Conservation (phyloP, 2,113 vertebrate species). For the Oenanthe melanoleuca region DNA sequence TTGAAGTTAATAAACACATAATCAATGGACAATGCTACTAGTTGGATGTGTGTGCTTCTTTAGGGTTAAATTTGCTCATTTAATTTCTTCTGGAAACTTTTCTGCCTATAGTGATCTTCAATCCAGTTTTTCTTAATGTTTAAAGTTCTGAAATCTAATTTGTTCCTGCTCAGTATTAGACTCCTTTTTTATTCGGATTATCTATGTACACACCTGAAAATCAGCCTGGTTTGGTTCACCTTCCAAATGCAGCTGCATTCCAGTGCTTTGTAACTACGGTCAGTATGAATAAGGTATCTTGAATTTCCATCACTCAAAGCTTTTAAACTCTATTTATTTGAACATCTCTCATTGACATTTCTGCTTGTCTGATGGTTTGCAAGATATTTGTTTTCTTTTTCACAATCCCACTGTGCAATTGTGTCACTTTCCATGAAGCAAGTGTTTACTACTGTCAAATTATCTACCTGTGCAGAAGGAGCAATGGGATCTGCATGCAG, state of each 20-base stretch:
- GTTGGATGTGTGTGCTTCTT: not conserved
- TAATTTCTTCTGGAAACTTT: not conserved
- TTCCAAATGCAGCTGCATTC: not conserved
- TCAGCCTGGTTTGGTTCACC: not conserved
- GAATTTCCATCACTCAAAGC: not conserved
- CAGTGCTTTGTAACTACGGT: not conserved
- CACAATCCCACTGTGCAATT: slow-evolving; percentile 4
- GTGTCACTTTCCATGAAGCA: slow-evolving; percentile 42
- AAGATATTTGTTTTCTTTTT: slow-evolving; percentile 27
- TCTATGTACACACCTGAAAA: not conserved
- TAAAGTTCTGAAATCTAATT: not conserved
- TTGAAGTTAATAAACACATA: not conserved
- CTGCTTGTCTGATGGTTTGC: not conserved
- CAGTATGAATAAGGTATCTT: not conserved
- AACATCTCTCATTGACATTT: not conserved
- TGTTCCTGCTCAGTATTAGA: not conserved
- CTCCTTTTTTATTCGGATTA: not conserved
- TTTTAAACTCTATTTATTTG: not conserved
- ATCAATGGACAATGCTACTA: not conserved
- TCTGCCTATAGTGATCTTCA: not conserved
- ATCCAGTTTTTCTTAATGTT: not conserved
- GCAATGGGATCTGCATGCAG: not conserved
- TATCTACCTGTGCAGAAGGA: slow-evolving; percentile 42
- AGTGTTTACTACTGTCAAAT: slow-evolving; percentile 41
- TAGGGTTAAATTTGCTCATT: not conserved